Evolutionary conservation across 2,797 vertebrate species (phyloP).

Genomic region (Microctenopoma steveboyesi): DNA sequence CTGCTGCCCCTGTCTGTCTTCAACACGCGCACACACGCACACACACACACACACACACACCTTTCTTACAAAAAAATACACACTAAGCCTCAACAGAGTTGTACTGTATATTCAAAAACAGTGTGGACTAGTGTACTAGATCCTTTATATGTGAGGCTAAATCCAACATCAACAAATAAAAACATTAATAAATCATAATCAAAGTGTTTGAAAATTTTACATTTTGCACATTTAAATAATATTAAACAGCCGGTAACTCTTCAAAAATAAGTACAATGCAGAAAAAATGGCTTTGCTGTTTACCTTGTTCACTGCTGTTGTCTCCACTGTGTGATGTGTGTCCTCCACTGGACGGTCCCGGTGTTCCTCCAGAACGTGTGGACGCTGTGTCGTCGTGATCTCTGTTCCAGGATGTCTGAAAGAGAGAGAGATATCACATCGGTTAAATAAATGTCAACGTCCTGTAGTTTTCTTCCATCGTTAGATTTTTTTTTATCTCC

Average conservation of each 20-base stretch:
- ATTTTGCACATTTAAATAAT: slow-evolving; percentile 1
- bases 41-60: slow-evolving; percentile 28
- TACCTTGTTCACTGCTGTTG: slow-evolving; percentile 99
- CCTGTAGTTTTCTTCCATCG: neutral
- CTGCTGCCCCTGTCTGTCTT: slow-evolving; percentile 24
- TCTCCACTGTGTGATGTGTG: slow-evolving; percentile 99
- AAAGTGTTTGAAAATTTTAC: neutral
- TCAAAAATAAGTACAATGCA: too few relatives aligned
- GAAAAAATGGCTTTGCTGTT: slow-evolving; percentile 49
- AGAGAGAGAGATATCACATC: slow-evolving; percentile 13
- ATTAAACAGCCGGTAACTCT: neutral
- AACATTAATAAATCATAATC: neutral
- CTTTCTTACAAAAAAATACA: slow-evolving; percentile 15
- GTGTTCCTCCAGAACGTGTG: slow-evolving; percentile 96
- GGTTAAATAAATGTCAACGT: neutral
- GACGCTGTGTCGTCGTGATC: slow-evolving; percentile 98
- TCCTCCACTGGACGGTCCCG: slow-evolving; percentile 96
- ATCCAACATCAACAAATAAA: neutral
- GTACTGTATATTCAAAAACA: slow-evolving; percentile 43
- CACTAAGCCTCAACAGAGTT: slow-evolving; percentile 19
- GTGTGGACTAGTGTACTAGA: neutral
- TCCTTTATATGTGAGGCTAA: neutral
- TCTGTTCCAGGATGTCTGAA: slow-evolving; percentile 98
- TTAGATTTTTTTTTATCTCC: neutral
- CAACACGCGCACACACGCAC: neutral